Percentiles rank a stretch among this genome's conserved stretches.
These are phyloP conservation scores for Thunnus albacares DNA, from an alignment of 2,797 vertebrate genomes.

Conservation along the genomic window DNA sequence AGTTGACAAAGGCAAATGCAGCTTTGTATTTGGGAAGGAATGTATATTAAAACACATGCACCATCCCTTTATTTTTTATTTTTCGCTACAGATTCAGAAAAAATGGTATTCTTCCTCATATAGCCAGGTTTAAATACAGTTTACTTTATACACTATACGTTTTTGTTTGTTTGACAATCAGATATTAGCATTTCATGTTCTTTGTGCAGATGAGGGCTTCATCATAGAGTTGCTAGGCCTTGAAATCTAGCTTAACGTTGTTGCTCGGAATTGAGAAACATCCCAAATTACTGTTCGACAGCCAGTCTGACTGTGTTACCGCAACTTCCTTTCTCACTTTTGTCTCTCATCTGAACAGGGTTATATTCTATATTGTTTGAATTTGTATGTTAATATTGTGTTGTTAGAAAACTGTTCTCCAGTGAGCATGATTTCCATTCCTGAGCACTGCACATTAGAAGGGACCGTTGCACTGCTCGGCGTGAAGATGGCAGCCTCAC, in stretches of 20 bases:
- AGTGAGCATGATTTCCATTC: conserved; percentile 45
- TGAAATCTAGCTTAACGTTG: conserved; percentile 13
- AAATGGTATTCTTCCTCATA: not conserved
- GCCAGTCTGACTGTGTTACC: conserved; percentile 29
- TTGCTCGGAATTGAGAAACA: not conserved
- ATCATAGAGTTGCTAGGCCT: not conserved
- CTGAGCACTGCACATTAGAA: conserved; percentile 12
- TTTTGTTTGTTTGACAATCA: conserved; percentile 65
- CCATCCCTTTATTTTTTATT: conserved; percentile 48
- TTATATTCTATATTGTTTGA: conserved; percentile 55
- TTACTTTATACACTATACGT: not conserved
- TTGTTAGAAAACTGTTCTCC: conserved; percentile 37
- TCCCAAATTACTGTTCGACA: conserved; percentile 6
- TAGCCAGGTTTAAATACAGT: conserved; percentile 3
- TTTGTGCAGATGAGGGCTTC: conserved; percentile 24
- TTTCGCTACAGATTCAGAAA: conserved; percentile 24
- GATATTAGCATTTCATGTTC: conserved; percentile 39
- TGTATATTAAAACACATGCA: conserved; percentile 44
- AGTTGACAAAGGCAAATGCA: conserved; percentile 12
- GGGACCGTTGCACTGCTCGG: not conserved
- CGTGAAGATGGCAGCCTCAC: not conserved
- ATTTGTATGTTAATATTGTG: conserved; percentile 44
- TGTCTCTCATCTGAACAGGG: conserved; percentile 57
- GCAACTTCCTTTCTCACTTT: conserved; percentile 32
- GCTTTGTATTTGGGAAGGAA: conserved; percentile 33